Base-by-base conservation (phyloP, 2,797 vertebrate species). In the Crossoptilon crossoptilon region DNA sequence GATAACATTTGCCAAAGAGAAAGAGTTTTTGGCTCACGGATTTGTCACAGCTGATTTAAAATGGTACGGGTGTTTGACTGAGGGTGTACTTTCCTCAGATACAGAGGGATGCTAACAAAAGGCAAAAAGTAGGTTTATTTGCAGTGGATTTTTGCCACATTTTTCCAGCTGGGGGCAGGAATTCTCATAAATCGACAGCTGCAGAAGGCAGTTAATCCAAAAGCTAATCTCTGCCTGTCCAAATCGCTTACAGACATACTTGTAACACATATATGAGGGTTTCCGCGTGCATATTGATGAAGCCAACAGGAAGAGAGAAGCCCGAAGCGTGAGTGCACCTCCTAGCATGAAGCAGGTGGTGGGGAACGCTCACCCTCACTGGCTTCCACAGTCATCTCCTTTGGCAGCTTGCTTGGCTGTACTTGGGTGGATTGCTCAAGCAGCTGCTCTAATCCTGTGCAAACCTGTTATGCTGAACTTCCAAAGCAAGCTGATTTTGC, bases 151-250 rank as follows among this genome's bases (percentile, higher is more conserved):
- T 78, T 78, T 95, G 94, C 85, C 76, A 77, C 69, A 77, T 86
- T 93, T 94, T 96, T 93, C 87, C 85, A 94, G 53, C 74, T 84
- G 87, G 93, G 88, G 93, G 90, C 80, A 93, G 88, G 86, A 95
- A 95, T 92, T 80, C 93, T 77, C 87, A 76, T 29, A 72, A 95
- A 94, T 90, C 48, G 73, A 95, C 91, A 97, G 97, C 96, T 95
- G 84, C 89, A 94, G 88, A 90, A 93, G 68, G 81, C 55, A 79
- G 78, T 83, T 91, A 92, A 92, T 91, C 88, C 95, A 84, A 55
- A 85, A 81, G 76, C 94, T 95, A 93, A 94, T 95, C 86, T 94
- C 89, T 88, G 72, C 90, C 89, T 96, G 82, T 82, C 85, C 81
- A 91, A 96, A 95, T 94, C 19, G 14, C 79, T 95, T 95, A 86